phyloP scores from a whole-genome alignment of 2,888 invertebrate genomes.

The Cosmia pyralina region DNA sequence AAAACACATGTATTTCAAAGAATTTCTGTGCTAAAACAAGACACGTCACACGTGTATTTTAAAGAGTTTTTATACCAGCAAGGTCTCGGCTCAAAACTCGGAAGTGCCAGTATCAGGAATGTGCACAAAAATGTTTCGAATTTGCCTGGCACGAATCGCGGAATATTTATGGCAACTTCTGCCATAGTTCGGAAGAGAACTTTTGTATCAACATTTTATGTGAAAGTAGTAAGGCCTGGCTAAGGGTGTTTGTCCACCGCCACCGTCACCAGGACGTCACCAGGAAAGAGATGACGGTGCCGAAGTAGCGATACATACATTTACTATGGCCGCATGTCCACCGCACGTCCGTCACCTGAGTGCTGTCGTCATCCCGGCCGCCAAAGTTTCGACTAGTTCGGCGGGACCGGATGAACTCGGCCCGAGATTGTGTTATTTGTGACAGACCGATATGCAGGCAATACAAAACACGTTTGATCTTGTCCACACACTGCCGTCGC shows the following conservation, averaged over 20 bases:
- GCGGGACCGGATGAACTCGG: too few species aligned
- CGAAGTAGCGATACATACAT: not conserved
- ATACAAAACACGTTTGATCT: too few species aligned
- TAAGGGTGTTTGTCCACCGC: not conserved
- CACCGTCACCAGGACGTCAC: not conserved
- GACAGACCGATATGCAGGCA: too few species aligned
- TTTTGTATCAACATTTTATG: not conserved
- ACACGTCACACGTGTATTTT: slow-evolving; percentile 5
- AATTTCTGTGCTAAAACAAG: slow-evolving; percentile 1
- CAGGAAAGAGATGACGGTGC: not conserved
- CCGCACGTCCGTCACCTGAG: too few species aligned
- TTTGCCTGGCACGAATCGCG: not conserved
- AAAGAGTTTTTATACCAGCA: not conserved
- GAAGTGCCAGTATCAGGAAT: slow-evolving; percentile 1
- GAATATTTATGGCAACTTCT: not conserved
- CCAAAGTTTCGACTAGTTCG: too few species aligned
- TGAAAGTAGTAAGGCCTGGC: not conserved
- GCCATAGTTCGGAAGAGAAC: not conserved
- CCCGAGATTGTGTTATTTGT: too few species aligned
- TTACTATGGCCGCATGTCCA: not conserved
- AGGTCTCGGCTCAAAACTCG: not conserved
- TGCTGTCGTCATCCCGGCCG: too few species aligned
- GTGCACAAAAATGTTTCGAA: not conserved
- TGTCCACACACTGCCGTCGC: too few species aligned
- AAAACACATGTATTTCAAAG: not conserved